These are phyloP conservation scores for Rousettus madagascariensis DNA, from an alignment of 2,797 vertebrate species.

Conservation along the genomic window DNA sequence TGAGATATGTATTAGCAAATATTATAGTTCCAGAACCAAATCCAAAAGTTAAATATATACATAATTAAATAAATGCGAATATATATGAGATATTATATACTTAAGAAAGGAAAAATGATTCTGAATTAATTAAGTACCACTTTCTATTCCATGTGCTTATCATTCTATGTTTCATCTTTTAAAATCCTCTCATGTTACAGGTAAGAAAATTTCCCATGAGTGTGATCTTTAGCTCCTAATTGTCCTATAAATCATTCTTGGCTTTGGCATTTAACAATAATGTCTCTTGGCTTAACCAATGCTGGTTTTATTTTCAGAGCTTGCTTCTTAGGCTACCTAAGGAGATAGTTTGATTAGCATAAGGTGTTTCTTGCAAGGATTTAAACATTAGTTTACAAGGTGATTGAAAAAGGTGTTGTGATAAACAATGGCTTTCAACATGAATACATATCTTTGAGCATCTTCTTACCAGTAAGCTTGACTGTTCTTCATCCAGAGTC, in stretches of 20 bases:
- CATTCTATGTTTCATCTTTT: slow-evolving; percentile 27
- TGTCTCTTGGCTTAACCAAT: slow-evolving; percentile 2
- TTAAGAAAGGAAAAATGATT: slow-evolving; percentile 34
- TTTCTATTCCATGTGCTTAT: slow-evolving; percentile 4
- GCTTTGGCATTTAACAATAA: slow-evolving; percentile 37
- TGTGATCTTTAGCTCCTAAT: slow-evolving; percentile 38
- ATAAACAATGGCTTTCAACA: slow-evolving; percentile 40
- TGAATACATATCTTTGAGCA: neutral
- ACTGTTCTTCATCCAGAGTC: slow-evolving; percentile 12
- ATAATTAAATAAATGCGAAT: no score
- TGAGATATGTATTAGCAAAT: neutral
- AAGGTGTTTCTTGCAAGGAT: slow-evolving; percentile 40
- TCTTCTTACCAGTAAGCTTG: neutral
- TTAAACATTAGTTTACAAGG: slow-evolving; percentile 29
- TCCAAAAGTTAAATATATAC: neutral
- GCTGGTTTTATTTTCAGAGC: slow-evolving; percentile 42
- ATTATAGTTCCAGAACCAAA: neutral
- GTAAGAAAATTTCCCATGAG: slow-evolving; percentile 6
- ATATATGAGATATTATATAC: neutral
- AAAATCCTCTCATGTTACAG: neutral
- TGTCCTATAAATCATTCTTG: neutral
- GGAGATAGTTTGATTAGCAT: slow-evolving; percentile 20
- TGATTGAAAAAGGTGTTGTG: slow-evolving; percentile 23
- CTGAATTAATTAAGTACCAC: neutral
- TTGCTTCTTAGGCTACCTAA: neutral